Evolutionary conservation across 2,888 invertebrate species (phyloP), one percentile per base, ranked within the genome.

Genomic region (Adelognathus sp.): DNA sequence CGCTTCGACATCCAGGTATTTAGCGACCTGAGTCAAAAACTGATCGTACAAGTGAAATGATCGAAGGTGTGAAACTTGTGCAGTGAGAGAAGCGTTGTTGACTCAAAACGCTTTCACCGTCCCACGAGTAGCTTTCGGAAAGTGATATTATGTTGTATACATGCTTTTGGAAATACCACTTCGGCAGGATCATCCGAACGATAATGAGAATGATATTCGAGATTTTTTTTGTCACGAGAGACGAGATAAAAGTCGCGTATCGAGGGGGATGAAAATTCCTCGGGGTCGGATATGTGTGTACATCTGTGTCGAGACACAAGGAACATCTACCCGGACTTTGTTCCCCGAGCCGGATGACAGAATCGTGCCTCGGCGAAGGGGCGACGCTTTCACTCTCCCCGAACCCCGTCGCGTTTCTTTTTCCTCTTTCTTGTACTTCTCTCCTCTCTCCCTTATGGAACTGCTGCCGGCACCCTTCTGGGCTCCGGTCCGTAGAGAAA

Each of bases 261-360:
- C n/a, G 63, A 41, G 70, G 75, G 66, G n/a, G n/a, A n/a, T n/a
- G n/a, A 72, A 84, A 86, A 87, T 87, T 86, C 82, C 83, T 82
- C 81, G 82, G 79, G 82, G 83, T 71, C 52, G 46, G 46, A 50
- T 50, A 24, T 24, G 21, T 50, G 21, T 50, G 18, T 21, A 50
- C 24, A 24, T 24, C 46, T 50, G 21, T 50, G 18, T 21, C 60
- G 56, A 67, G 60, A 67, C 52, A 64, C 61, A 27, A 56, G 56
- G 63, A 72, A n/a, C n/a, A n/a, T 72, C 70, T 70, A n/a, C 21
- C 50, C 50, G 52, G 70, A 71, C 46, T 60, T 54, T 27, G 60
- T 33, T 61, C 46, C 1, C 46, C 1, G 14, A 16, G 31, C 39
- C 50, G 67, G 33, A 79, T 79, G 39, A 61, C 71, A 41, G 67